phyloP scores from a whole-genome alignment of 2,113 vertebrate species.

The Macquaria australasica region DNA sequence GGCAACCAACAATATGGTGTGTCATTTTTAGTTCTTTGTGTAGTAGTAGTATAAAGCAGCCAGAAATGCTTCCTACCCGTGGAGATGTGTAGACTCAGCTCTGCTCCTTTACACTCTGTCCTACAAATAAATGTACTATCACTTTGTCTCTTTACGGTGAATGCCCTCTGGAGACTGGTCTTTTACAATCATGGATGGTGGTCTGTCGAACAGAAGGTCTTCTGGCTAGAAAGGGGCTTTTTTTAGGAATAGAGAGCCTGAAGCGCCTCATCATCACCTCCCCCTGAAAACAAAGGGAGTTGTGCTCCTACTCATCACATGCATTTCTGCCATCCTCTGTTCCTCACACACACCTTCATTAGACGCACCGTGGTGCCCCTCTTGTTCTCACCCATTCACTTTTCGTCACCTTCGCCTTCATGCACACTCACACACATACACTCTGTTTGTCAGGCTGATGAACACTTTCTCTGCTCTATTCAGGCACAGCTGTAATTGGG shows the following conservation, averaged over 20 bases:
- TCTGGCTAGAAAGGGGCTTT: constrained; percentile 43
- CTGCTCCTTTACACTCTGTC: neutral
- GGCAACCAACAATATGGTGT: neutral
- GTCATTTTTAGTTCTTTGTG: neutral
- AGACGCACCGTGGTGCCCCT: constrained; percentile 51
- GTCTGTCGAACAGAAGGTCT: constrained; percentile 43
- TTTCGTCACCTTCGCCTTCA: constrained; percentile 43
- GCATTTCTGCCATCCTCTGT: constrained; percentile 35
- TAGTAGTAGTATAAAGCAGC: neutral
- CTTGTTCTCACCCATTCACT: constrained; percentile 62
- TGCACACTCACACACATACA: constrained; percentile 20
- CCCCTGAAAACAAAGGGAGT: constrained; percentile 61
- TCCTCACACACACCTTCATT: constrained; percentile 51
- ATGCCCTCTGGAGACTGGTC: constrained; percentile 24
- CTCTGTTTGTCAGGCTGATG: constrained; percentile 4
- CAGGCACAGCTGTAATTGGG: constrained; percentile 58
- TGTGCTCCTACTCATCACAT: constrained; percentile 54
- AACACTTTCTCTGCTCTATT: constrained; percentile 46
- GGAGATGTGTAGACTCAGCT: neutral
- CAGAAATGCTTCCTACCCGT: neutral
- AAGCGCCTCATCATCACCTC: constrained; percentile 41
- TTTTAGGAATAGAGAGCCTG: constrained; percentile 32
- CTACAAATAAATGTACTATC: constrained; percentile 3
- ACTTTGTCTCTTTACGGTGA: constrained; percentile 1
- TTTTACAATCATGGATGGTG: constrained; percentile 14